Conservation (phyloP, 2,797 vertebrate species). For the Siniperca scherzeri region DNA sequence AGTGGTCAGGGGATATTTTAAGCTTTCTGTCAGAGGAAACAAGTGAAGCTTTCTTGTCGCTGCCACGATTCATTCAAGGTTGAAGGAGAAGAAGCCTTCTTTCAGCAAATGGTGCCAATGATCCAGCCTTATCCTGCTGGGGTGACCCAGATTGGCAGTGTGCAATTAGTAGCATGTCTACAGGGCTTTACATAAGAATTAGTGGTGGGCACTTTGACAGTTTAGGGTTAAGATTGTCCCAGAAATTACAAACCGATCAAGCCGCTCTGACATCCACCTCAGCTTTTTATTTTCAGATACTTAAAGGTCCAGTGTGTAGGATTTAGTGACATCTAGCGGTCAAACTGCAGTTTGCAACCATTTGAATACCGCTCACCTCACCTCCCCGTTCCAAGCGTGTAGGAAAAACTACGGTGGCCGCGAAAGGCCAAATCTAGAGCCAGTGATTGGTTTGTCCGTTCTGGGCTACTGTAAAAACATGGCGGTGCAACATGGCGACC, state of each 20-base stretch:
- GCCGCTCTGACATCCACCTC: neutral
- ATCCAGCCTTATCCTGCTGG: constrained; percentile 61
- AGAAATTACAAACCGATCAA: constrained; percentile 32
- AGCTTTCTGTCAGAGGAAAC: constrained; percentile 57
- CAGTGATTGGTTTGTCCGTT: too few relatives aligned
- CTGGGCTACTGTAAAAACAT: too few relatives aligned
- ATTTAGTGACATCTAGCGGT: too few relatives aligned
- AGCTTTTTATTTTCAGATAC: neutral
- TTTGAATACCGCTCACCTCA: too few relatives aligned
- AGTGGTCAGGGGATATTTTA: constrained; percentile 46
- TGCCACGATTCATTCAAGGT: constrained; percentile 54
- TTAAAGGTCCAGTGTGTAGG: neutral
- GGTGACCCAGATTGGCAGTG: constrained; percentile 72
- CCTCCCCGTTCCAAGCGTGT: too few relatives aligned
- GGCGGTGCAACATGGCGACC: too few relatives aligned
- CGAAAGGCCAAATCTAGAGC: too few relatives aligned
- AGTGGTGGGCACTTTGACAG: constrained; percentile 39
- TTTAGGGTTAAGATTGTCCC: constrained; percentile 51
- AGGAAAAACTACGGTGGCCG: too few relatives aligned
- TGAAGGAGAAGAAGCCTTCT: constrained; percentile 66
- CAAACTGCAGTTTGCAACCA: too few relatives aligned
- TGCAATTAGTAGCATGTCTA: constrained; percentile 72
- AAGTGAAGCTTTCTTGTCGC: constrained; percentile 47
- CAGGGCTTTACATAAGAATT: constrained; percentile 58
- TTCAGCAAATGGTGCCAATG: constrained; percentile 65